Conservation (phyloP, 2,797 vertebrate species). For the Coluber constrictor region DNA sequence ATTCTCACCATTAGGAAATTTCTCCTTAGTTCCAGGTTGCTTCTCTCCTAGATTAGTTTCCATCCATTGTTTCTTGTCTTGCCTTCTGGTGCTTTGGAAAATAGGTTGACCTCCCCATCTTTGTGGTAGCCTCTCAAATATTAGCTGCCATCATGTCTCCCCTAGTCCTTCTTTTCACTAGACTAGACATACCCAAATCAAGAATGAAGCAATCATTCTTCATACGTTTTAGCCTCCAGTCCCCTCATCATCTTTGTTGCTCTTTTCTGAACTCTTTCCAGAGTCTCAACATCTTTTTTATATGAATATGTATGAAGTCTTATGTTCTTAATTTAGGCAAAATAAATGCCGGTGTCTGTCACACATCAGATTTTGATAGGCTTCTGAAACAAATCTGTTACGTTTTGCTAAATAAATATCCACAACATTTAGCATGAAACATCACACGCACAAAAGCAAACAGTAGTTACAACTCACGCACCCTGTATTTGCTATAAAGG, state of each 20-base stretch:
- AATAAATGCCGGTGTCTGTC: slow-evolving; percentile 22
- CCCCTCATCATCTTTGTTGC: no score
- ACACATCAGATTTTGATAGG: slow-evolving; percentile 57
- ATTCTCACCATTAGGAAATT: background rate
- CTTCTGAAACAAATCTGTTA: slow-evolving; percentile 57
- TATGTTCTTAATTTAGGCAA: slow-evolving; percentile 13
- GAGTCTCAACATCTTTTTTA: background rate
- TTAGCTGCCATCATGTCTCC: background rate
- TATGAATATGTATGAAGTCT: slow-evolving; percentile 42
- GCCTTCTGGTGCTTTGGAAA: background rate
- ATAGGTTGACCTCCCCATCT: background rate
- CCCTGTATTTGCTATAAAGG: slow-evolving; percentile 36
- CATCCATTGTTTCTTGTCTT: background rate
- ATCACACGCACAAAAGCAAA: background rate
- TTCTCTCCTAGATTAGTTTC: background rate
- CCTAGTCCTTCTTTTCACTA: no score
- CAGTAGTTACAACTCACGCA: background rate
- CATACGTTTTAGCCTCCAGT: no score
- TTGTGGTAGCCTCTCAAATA: background rate
- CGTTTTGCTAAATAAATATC: slow-evolving; percentile 75
- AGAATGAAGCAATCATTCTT: no score
- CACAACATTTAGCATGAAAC: slow-evolving; percentile 62
- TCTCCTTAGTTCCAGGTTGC: background rate
- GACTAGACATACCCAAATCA: no score
- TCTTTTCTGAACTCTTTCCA: background rate